These are phyloP conservation scores for Chroicocephalus ridibundus DNA, from an alignment of 2,113 vertebrate species.

Conservation along the genomic window DNA sequence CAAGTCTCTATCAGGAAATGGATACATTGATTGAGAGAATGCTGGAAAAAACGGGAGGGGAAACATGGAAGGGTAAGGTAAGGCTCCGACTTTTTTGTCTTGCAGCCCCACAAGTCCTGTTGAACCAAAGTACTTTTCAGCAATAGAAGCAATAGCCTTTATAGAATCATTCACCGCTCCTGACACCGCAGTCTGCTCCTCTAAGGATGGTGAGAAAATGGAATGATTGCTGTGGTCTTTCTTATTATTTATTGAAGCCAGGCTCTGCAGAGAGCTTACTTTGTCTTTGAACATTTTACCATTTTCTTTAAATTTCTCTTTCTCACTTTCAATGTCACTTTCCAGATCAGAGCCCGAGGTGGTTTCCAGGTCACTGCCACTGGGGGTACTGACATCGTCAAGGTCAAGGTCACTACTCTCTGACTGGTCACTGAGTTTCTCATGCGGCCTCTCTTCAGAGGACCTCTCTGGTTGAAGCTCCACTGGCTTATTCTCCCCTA, in stretches of 20 bases:
- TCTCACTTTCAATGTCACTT: conserved; percentile 97
- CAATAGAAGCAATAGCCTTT: conserved; percentile 99
- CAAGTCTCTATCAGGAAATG: conserved; percentile 94
- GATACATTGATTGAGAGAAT: conserved; percentile 97
- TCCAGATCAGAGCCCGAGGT: conserved; percentile 97
- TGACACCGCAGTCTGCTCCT: conserved; percentile 95
- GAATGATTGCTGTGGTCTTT: conserved; percentile 90
- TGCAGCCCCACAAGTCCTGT: conserved; percentile 94
- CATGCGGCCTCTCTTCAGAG: conserved; percentile 82
- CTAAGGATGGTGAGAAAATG: conserved; percentile 89
- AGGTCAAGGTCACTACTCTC: conserved; percentile 99
- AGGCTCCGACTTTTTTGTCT: conserved; percentile 93
- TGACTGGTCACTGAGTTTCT: conserved; percentile 96
- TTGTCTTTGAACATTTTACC: conserved; percentile 94
- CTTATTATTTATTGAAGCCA: conserved; percentile 85
- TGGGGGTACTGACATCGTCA: conserved; percentile 98
- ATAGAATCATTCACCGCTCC: conserved; percentile 99
- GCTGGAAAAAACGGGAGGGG: conserved; percentile 97
- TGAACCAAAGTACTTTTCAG: conserved; percentile 99
- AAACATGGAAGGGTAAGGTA: conserved; percentile 98
- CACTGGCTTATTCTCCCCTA: conserved; percentile 81
- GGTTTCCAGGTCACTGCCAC: conserved; percentile 97
- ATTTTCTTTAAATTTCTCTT: conserved; percentile 93
- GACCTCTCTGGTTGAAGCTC: conserved; percentile 82
- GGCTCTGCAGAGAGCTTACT: conserved; percentile 86